Evolutionary conservation across 2,888 invertebrate genomes (phyloP), one percentile per base, ranked within the genome.

Genomic region (Drosophila greeni): DNA sequence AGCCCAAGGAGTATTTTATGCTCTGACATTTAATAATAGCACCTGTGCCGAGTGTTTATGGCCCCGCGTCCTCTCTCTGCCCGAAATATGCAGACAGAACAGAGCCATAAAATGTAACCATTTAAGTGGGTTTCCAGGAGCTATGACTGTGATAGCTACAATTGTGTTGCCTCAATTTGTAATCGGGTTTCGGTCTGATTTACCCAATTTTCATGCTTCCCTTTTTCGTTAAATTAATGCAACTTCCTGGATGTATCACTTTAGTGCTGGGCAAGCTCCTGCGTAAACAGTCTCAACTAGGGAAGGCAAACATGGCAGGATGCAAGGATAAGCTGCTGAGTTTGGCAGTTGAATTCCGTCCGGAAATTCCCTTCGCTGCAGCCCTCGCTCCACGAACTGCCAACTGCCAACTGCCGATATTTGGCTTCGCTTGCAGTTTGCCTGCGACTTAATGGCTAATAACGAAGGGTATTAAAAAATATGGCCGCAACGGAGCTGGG

Each of bases 381-480:
- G 4, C 47, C 20, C 8, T 14, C 1, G 20, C 20, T 40, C 14
- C 24, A 34, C 36, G 18, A 52, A 33, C 39, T 72, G 23, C 45
- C 66, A 71, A 66, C 39, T 52, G 36, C 24, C 58, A 71, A 67
- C 42, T 52, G 36, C 23, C 60, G 36, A 66, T 76, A 64, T 64
- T 72, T 59, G 61, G 69, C 73, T 62, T 40, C 58, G 42, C 68
- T 65, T 66, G 74, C 80, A 75, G 64, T 69, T 75, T 31, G 52
- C 53, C 37, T 18, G 18, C 59, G 58, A 54, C 52, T 65, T 73
- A 76, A 82, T 82, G 71, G 76, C 61, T 40, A 69, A 84, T 84
- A 84, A 82, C 67, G 61, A 75, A 52, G 70, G 45, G 65, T 73
- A 78, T 78, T 77, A 73, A 81, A 73, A 60, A 65, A 65, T 56